Percentiles rank a stretch among this genome's conserved stretches.
phyloP scores from a whole-genome alignment of 2,888 invertebrate genomes.

The Drosophila engyochracea region DNA sequence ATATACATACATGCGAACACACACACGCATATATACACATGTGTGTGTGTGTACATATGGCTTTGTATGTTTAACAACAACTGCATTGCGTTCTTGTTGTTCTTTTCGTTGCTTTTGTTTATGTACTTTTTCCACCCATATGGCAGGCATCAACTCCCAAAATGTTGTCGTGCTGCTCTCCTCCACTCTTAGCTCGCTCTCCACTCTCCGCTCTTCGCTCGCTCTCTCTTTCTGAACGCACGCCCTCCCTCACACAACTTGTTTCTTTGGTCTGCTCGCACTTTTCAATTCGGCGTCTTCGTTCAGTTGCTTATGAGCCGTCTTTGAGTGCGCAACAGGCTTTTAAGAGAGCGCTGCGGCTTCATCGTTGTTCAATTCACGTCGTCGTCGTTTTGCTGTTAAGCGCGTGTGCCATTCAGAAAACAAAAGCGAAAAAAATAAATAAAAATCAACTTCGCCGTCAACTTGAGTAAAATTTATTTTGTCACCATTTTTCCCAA shows the following conservation, averaged over 20 bases:
- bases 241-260: constrained; percentile 62
- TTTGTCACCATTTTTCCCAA: constrained; percentile 36
- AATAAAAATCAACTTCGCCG: constrained; percentile 20
- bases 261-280: constrained; percentile 41
- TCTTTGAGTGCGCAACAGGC: constrained; percentile 78
- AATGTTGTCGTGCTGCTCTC: constrained; percentile 29
- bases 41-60: constrained; percentile 3
- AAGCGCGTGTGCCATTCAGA: constrained; percentile 67
- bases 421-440: constrained; percentile 10
- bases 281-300: constrained; percentile 33
- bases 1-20: neutral
- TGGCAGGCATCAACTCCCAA: constrained; percentile 59
- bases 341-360: constrained; percentile 50
- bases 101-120: constrained; percentile 57
- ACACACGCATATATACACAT: neutral
- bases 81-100: constrained; percentile 53
- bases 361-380: constrained; percentile 38
- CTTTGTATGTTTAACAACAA: constrained; percentile 39
- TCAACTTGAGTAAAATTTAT: constrained; percentile 19
- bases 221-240: constrained; percentile 23
- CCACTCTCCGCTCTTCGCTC: constrained; percentile 9
- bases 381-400: constrained; percentile 43
- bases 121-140: constrained; percentile 60
- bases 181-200: constrained; percentile 28
- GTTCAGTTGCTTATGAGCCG: constrained; percentile 81